These are phyloP conservation scores for Lasius platythorax DNA, from an alignment of 2,888 invertebrate genomes.

Conservation along the genomic window DNA sequence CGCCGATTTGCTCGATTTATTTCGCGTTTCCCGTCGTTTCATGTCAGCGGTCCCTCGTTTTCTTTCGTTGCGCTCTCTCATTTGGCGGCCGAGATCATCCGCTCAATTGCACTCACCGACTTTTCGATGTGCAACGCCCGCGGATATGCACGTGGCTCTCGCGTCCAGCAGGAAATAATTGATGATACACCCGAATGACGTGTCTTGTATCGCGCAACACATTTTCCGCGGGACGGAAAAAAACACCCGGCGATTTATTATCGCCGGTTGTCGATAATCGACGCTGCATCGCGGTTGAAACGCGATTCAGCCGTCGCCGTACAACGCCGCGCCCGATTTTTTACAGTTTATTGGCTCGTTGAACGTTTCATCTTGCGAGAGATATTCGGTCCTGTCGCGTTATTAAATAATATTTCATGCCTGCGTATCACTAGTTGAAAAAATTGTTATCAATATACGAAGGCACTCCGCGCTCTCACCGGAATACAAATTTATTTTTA, in stretches of 20 bases:
- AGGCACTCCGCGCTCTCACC: not conserved
- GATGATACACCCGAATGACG: slow-evolving; percentile 60
- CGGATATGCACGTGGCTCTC: not conserved
- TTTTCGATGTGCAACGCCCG: slow-evolving; percentile 38
- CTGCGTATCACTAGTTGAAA: slow-evolving; percentile 7
- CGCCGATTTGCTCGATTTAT: slow-evolving; percentile 48
- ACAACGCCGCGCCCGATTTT: slow-evolving; percentile 18
- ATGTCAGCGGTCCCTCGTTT: slow-evolving; percentile 10
- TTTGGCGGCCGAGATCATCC: not conserved
- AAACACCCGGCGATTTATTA: slow-evolving; percentile 68
- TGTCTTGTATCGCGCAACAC: slow-evolving; percentile 60
- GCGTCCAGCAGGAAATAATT: slow-evolving; percentile 62
- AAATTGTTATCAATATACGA: slow-evolving; percentile 3
- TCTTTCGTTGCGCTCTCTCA: slow-evolving; percentile 20
- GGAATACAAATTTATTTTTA: slow-evolving; percentile 1
- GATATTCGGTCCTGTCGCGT: slow-evolving; percentile 30
- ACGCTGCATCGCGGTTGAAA: slow-evolving; percentile 44
- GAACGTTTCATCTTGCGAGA: slow-evolving; percentile 38
- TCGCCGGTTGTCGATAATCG: slow-evolving; percentile 71
- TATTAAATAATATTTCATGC: slow-evolving; percentile 53
- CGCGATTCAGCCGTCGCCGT: slow-evolving; percentile 31
- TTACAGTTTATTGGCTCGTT: slow-evolving; percentile 44
- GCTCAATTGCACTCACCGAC: slow-evolving; percentile 20
- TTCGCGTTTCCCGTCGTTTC: slow-evolving; percentile 60
- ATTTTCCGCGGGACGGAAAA: slow-evolving; percentile 54